A percentile compares a stretch with the other conserved stretches of the same genome.
Conservation (phyloP, 2,113 vertebrate species). For the Ammodytes marinus region DNA sequence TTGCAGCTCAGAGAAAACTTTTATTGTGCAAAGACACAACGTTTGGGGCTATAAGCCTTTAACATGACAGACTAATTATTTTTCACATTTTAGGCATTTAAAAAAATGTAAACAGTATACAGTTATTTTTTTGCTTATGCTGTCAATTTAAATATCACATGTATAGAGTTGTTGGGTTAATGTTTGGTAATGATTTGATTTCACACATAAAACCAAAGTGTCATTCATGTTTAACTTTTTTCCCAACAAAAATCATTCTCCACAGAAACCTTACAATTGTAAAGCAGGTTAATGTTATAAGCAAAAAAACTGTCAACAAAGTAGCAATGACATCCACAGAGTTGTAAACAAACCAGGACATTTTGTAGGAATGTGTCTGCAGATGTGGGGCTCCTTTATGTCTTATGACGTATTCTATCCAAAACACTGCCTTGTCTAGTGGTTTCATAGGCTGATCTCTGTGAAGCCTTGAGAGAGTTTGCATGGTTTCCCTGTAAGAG, state of each 20-base stretch:
- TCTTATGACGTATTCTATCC: constrained; percentile 94
- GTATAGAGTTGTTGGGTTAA: constrained; percentile 19
- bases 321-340: constrained; percentile 87
- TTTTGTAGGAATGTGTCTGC: constrained; percentile 85
- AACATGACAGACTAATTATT: background rate
- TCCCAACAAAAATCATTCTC: constrained; percentile 43
- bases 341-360: constrained; percentile 93
- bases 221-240: constrained; percentile 74
- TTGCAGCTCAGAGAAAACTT: too few relatives aligned
- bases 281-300: constrained; percentile 49
- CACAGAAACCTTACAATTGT: constrained; percentile 56
- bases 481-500: constrained; percentile 90
- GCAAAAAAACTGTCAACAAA: constrained; percentile 48
- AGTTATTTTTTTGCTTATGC: background rate
- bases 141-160: background rate
- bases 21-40: background rate
- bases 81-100: background rate
- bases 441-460: constrained; percentile 92
- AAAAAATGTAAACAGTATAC: background rate
- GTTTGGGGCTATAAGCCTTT: background rate
- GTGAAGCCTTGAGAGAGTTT: constrained; percentile 89
- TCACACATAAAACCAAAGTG: background rate
- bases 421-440: constrained; percentile 90
- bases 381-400: constrained; percentile 91
- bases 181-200: background rate